Base-by-base conservation (phyloP, 2,888 invertebrate genomes). In the Pterostichus madidus region DNA sequence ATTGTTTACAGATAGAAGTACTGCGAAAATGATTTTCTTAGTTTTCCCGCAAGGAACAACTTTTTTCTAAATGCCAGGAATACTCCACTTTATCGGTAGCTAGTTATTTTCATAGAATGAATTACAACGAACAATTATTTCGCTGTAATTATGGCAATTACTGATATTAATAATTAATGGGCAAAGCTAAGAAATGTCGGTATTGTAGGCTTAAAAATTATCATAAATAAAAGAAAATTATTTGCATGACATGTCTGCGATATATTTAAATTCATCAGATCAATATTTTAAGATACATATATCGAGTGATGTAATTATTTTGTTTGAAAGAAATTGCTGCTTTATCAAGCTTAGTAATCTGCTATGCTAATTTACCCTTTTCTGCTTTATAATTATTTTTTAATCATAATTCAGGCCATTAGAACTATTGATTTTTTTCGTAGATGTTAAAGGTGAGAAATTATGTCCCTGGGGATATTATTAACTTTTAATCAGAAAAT, bases 371-470 rank as follows among this genome's bases (percentile, higher is more conserved):
- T 64, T 35, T 64, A n/a, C 31, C 31, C 64, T n/a, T 64, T 64
- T 64, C 64, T 46, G 49, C 75, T 52, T 77, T 77, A 56, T 77
- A 77, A 77, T 77, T 77, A 77, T 32, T 77, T 53, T 53, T 77
- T 77, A 77, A 77, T 77, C 53, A 77, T 39, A 56, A 53, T 52
- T 17, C 53, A 77, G 15, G 52, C 35, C 76, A 53, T 52, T 77
- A 77, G 17, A 77, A 15, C 11, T 77, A 77, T 77, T 56, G 76
- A 76, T 76, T 76, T 76, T 24, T 52, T 71, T 64, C 64, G n/a
- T 64, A 35, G 64, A 64, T 64, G 64, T 35, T 64, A 64, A 64
- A 64, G 64, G 64, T 64, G 64, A 64, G 64, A 64, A 64, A 64
- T 64, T 64, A 64, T 64, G 13, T 64, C 59, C 64, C 32, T 13